A percentile compares a stretch with the other conserved stretches of the same genome.
Conservation (phyloP, 2,797 vertebrate genomes). For the Bucorvus abyssinicus region DNA sequence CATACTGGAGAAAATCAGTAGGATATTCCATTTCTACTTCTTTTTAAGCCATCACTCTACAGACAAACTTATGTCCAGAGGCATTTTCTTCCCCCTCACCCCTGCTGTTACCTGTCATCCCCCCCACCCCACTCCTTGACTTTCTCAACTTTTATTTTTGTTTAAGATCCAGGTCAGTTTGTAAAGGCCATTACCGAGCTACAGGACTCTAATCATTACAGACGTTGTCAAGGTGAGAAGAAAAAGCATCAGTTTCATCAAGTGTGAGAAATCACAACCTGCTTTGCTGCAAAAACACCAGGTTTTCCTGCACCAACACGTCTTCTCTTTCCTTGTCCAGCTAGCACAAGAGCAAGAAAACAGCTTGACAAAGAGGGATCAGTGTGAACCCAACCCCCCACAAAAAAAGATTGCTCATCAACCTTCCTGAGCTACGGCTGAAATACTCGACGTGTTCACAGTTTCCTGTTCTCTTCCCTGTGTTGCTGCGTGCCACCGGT, state of each 20-base stretch:
- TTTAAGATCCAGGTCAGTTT: not conserved
- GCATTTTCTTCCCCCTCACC: not conserved
- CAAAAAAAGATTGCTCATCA: not conserved
- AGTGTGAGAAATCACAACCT: not conserved
- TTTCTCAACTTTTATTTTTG: slow-evolving; percentile 22
- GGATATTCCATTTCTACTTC: not conserved
- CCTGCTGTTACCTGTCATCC: not conserved
- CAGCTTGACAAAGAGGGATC: not conserved
- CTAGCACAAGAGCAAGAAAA: not conserved
- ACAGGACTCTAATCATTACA: slow-evolving; percentile 22
- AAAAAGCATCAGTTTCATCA: not conserved
- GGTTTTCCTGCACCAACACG: not conserved
- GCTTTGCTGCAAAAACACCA: not conserved
- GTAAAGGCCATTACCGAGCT: slow-evolving; percentile 12
- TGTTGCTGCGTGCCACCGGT: not conserved
- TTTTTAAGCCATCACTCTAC: not conserved
- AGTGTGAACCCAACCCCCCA: not conserved
- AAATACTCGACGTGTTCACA: not conserved
- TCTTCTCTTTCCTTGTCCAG: not conserved
- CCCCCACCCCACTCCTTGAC: not conserved
- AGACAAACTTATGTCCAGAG: not conserved
- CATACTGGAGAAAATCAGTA: not conserved
- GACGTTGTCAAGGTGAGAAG: not conserved
- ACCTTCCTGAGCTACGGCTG: not conserved
- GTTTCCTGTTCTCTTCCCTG: not conserved